phyloP scores from a whole-genome alignment of 2,113 vertebrate species.

The Saccopteryx bilineata region DNA sequence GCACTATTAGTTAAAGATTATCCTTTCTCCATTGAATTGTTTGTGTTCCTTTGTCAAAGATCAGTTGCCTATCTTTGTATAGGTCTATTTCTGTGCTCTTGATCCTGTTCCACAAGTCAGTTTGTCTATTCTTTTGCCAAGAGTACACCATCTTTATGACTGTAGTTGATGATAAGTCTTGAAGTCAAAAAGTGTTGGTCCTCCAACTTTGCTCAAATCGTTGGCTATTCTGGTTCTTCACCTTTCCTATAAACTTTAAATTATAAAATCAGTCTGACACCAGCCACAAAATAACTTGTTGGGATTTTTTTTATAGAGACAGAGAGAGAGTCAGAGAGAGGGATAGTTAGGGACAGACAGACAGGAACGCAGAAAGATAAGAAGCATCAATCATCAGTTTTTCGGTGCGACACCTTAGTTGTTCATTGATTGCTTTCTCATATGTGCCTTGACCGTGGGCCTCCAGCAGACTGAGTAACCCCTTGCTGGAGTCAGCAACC shows the following conservation, averaged over 20 bases:
- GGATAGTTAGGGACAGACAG: too few relatives aligned
- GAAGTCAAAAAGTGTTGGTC: background rate
- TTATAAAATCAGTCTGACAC: background rate
- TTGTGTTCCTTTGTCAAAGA: background rate
- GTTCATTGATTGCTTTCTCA: too few relatives aligned
- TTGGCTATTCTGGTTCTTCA: background rate
- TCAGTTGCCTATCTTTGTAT: background rate
- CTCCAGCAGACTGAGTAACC: too few relatives aligned
- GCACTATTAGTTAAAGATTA: accelerated
- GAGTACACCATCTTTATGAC: background rate
- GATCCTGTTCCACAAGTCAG: background rate
- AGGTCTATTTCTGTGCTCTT: background rate
- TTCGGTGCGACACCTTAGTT: too few relatives aligned
- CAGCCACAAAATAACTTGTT: background rate
- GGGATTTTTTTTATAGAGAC: background rate
- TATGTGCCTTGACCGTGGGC: too few relatives aligned
- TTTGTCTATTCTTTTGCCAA: background rate
- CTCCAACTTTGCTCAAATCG: background rate
- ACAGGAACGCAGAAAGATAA: too few relatives aligned
- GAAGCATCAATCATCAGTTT: too few relatives aligned
- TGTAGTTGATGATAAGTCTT: background rate
- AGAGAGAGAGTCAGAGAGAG: too few relatives aligned
- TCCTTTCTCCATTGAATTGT: background rate
- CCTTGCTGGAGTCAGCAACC: too few relatives aligned
- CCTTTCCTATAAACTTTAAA: background rate